A percentile compares a stretch with the other conserved stretches of the same genome.
phyloP scores from a whole-genome alignment of 2,888 invertebrate genomes.

The Nymphalis c-album region DNA sequence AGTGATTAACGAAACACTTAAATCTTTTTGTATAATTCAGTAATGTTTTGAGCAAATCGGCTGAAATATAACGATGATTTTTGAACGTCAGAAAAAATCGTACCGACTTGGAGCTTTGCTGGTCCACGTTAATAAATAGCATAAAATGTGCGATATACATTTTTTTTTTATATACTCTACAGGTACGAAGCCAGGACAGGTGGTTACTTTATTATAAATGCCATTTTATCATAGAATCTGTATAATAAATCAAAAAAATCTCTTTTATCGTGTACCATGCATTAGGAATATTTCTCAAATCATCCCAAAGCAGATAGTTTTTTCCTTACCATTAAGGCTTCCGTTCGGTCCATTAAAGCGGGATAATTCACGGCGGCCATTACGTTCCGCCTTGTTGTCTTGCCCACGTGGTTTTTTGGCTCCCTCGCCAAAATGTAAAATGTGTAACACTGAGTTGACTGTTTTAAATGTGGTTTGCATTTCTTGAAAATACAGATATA shows the following conservation, averaged over 20 bases:
- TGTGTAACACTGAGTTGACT: conserved; percentile 2
- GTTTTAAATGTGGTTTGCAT: not conserved
- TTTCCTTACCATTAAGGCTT: conserved; percentile 1
- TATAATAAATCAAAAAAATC: not conserved
- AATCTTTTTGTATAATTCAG: no score
- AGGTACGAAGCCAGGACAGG: no score
- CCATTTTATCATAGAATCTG: not conserved
- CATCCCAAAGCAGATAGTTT: conserved; percentile 13
- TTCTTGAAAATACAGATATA: not conserved
- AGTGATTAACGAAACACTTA: no score
- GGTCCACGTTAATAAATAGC: no score
- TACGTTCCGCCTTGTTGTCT: conserved; percentile 16
- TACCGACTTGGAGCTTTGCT: no score
- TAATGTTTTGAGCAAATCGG: no score
- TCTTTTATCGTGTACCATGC: not conserved
- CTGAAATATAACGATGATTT: no score
- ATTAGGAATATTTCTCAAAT: conserved; percentile 8
- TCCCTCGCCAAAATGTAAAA: conserved; percentile 9
- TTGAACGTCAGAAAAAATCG: no score
- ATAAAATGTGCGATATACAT: no score
- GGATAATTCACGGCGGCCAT: conserved; percentile 19
- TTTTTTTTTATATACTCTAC: no score
- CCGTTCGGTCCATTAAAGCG: conserved; percentile 22
- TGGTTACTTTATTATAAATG: no score
- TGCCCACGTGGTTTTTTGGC: conserved; percentile 16